Evolutionary conservation across 2,888 invertebrate species (phyloP).

Genomic region (Meganola albula): DNA sequence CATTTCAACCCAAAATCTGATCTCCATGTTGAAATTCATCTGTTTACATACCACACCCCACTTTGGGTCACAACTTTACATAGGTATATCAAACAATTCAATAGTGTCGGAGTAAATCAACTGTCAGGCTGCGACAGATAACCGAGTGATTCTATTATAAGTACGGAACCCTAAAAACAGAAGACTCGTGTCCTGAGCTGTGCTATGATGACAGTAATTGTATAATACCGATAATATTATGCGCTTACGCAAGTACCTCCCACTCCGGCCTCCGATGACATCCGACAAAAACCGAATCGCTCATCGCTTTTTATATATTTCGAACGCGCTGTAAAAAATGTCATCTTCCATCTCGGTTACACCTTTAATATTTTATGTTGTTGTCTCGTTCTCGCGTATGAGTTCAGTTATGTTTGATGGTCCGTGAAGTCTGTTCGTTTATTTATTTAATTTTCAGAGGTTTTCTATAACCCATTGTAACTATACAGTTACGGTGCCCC

Average conservation of each 20-base stretch:
- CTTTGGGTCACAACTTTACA: too few relatives aligned
- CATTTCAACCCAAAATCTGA: too few relatives aligned
- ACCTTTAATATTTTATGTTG: not conserved
- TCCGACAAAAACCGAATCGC: conserved; percentile 27
- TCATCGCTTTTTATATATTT: conserved; percentile 19
- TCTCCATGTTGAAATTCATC: too few relatives aligned
- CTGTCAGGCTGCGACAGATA: too few relatives aligned
- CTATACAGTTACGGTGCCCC: too few relatives aligned
- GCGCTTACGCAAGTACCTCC: conserved; percentile 19
- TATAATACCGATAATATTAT: not conserved
- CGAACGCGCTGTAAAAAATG: conserved; percentile 18
- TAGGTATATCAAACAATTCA: too few relatives aligned
- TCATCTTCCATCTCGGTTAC: conserved; percentile 7
- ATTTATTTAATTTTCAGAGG: not conserved
- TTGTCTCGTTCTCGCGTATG: conserved; percentile 4
- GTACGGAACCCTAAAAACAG: too few relatives aligned
- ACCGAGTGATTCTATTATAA: too few relatives aligned
- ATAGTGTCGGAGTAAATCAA: too few relatives aligned
- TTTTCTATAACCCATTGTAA: conserved; percentile 15
- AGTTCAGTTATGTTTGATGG: conserved; percentile 9
- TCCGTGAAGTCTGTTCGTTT: not conserved
- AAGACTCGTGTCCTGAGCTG: not conserved
- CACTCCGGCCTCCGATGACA: conserved; percentile 20
- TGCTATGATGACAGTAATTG: not conserved
- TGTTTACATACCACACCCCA: too few relatives aligned